Conservation (phyloP, 2,888 invertebrate genomes). For the Stenotaenia linearis region DNA sequence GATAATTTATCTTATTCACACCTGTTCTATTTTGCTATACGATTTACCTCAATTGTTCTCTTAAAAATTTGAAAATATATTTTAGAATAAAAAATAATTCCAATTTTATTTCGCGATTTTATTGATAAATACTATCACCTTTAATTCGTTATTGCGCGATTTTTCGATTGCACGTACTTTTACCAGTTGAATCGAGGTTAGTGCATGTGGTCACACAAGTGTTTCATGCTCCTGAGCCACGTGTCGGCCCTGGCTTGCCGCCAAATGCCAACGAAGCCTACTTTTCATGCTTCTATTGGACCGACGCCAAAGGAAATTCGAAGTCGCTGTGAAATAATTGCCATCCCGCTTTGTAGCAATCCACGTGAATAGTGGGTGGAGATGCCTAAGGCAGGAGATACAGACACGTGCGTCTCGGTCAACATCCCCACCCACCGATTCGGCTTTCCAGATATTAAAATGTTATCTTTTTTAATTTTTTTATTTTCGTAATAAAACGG, state of each 20-base stretch:
- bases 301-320: not conserved
- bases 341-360: constrained; percentile 7
- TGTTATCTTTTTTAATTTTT: too few species aligned
- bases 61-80: not conserved
- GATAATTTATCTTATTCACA: not conserved
- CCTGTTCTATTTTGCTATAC: not conserved
- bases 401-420: constrained; percentile 23
- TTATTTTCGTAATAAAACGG: too few species aligned
- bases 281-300: not conserved
- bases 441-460: not conserved
- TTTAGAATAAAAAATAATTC: not conserved
- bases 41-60: not conserved
- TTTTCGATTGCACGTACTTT: not conserved
- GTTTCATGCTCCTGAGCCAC: not conserved
- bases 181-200: not conserved
- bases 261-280: not conserved
- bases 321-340: constrained; percentile 5
- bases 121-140: not conserved
- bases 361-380: constrained; percentile 23
- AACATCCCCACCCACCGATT: not conserved
- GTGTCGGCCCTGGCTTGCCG: not conserved
- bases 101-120: not conserved
- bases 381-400: constrained; percentile 19
- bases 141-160: not conserved
- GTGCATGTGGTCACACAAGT: not conserved